Percentiles rank a stretch among this genome's conserved stretches.
phyloP scores from a whole-genome alignment of 2,797 vertebrate species.

The Clamator glandarius region DNA sequence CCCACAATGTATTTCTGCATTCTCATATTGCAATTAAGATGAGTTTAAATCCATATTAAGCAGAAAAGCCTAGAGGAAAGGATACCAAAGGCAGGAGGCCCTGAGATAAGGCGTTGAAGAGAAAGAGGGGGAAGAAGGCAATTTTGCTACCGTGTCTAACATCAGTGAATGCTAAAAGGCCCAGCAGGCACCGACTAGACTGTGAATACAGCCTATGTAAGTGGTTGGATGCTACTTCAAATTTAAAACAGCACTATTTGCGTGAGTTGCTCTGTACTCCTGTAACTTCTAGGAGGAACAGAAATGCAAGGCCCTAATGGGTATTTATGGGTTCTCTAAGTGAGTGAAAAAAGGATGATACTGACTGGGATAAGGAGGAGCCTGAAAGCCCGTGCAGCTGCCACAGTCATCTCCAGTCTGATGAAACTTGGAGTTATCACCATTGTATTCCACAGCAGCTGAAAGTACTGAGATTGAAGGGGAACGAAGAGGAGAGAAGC shows the following conservation, averaged over 20 bases:
- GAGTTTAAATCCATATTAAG: not conserved
- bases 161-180: not conserved
- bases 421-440: not conserved
- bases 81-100: not conserved
- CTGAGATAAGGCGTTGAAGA: not conserved
- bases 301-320: not conserved
- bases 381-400: not conserved
- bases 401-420: not conserved
- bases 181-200: not conserved
- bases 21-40: not conserved
- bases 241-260: not conserved
- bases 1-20: not conserved
- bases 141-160: not conserved
- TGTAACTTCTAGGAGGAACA: not conserved
- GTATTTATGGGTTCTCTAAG: not conserved
- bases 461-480: not conserved
- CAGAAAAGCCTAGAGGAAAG: conserved; percentile 7
- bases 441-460: not conserved
- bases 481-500: not conserved
- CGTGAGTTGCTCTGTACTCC: not conserved
- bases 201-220: not conserved
- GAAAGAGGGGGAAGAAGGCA: not conserved
- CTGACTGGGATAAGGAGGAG: not conserved
- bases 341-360: not conserved
- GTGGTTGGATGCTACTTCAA: not conserved